A percentile compares a stretch with the other conserved stretches of the same genome.
Evolutionary conservation across 2,113 vertebrate species (phyloP).

Genomic region (Ciconia stormi): DNA sequence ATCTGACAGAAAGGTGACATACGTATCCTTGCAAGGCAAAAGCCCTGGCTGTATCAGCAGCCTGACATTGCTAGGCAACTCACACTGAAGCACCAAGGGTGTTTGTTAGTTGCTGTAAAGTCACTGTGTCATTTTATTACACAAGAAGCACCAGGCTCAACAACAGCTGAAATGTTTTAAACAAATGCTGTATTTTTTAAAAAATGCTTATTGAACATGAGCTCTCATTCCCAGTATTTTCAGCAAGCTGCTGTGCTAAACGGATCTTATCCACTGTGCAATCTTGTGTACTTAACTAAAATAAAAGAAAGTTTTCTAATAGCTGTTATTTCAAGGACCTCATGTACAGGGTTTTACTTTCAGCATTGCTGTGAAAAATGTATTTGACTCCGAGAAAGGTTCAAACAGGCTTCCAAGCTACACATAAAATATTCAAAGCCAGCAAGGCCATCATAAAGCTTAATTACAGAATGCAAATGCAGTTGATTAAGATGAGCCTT

Average conservation of each 20-base stretch:
- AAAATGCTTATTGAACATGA: background rate
- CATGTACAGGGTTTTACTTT: background rate
- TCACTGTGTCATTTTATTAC: background rate
- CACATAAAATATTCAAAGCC: background rate
- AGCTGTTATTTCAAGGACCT: background rate
- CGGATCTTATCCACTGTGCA: background rate
- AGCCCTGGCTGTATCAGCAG: background rate
- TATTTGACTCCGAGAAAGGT: background rate
- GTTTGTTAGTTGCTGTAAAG: background rate
- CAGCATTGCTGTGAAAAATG: background rate
- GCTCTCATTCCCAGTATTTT: background rate
- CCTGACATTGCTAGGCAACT: background rate
- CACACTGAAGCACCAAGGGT: background rate
- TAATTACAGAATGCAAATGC: background rate
- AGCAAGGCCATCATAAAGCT: background rate
- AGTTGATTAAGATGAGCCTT: background rate
- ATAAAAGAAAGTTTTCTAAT: background rate
- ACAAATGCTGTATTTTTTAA: background rate
- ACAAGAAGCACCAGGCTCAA: background rate
- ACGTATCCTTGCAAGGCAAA: fast-evolving
- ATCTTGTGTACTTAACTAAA: background rate
- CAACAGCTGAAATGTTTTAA: background rate
- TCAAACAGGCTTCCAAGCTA: background rate
- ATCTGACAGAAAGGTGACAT: background rate
- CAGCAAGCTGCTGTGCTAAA: background rate